Evolutionary conservation across 2,888 invertebrate genomes (phyloP), one percentile per base, ranked within the genome.

Genomic region (Cephus rjabovi): DNA sequence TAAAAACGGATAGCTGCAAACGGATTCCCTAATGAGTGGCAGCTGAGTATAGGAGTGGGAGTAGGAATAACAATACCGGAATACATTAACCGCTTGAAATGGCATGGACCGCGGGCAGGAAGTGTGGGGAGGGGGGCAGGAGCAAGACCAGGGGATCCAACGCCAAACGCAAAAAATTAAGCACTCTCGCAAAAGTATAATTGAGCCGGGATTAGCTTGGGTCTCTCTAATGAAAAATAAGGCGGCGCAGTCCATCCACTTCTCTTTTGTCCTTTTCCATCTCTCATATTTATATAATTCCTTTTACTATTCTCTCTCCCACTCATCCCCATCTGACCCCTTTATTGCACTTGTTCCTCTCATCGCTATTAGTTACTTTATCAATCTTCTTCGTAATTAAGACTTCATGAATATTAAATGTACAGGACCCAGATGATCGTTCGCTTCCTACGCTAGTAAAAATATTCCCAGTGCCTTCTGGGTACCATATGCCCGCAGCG

Each of bases 41-140:
- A 76, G 83, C 83, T 82, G 84, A 82, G 85, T 83, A 84, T 79
- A 84, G 82, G 87, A 84, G 84, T 82, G 84, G 82, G 85, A 83
- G 84, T 81, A 84, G 82, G 87, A 88, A 87, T 87, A 87, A 87
- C 87, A 87, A 87, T 87, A 86, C 84, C 80, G 83, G 88, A 89
- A 87, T 87, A 86, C 79, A 87, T 88, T 87, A 87, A 81, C 78
- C 84, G 83, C 83, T 83, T 83, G 81, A 83, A 85, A 83, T 83
- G 83, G 81, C 82, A 74, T 82, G 35, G 34, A 11, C 0, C 0
- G 11, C 0, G 3, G n/a, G 2, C 30, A 23, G 71, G n/a, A 6
- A 9, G 74, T 4, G 34, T 23, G 9, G 6, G 6, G 34, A 15
- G 31, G 31, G 31, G 74, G 4, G 15, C 34, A 34, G 74, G 33